Percentiles rank a stretch among this genome's conserved stretches.
Evolutionary conservation across 64 coral and sea anemone genomes (phyloP).

Genomic region (Anthopleura sola): DNA sequence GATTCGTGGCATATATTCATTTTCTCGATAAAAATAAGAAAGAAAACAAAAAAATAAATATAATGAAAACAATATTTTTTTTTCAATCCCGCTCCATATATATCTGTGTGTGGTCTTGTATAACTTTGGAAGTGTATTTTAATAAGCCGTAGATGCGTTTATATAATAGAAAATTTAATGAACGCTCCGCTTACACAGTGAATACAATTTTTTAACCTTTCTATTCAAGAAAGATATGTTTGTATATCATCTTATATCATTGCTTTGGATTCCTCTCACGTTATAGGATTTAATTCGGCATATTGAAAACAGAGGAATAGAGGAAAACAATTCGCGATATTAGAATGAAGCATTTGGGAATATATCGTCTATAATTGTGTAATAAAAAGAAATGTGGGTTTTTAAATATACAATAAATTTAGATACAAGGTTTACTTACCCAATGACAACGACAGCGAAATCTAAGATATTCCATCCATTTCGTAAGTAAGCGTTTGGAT

Average conservation of each 20-base stretch:
- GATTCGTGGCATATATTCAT: neutral
- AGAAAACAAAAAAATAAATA: neutral
- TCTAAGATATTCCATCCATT: constrained; percentile 99
- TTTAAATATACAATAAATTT: neutral
- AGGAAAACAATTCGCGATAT: no score
- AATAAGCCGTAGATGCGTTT: neutral
- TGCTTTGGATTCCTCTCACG: no score
- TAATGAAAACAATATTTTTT: neutral
- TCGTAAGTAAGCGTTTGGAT: constrained; percentile 85
- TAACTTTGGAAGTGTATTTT: no score
- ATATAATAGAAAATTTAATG: neutral
- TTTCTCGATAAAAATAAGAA: neutral
- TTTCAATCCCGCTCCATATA: no score
- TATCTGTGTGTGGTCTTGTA: no score
- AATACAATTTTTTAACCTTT: neutral
- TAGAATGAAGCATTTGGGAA: neutral
- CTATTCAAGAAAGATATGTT: no score
- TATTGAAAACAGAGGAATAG: no score
- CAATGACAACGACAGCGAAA: constrained; percentile 91
- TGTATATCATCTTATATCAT: no score
- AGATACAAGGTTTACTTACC: constrained; percentile 63
- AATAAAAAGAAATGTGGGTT: constrained; percentile 6
- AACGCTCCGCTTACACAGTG: no score
- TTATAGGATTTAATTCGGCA: no score
- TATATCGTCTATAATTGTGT: neutral